Conservation (phyloP, 2,113 vertebrate genomes). For the Menura novaehollandiae region DNA sequence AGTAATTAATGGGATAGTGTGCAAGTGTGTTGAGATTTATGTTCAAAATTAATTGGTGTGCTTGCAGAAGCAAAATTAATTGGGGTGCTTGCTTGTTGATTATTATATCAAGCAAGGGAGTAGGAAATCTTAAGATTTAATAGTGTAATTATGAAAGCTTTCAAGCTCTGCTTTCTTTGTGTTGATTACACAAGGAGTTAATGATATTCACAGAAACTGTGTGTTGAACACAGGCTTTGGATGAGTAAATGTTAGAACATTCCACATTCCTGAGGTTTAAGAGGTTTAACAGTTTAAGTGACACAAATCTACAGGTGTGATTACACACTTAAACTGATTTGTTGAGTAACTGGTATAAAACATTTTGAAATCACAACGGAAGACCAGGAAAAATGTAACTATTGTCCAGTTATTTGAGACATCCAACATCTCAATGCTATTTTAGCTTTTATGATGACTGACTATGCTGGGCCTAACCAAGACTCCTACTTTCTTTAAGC, state of each 20-base stretch:
- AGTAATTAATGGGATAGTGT: background rate
- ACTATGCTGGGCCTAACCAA: background rate
- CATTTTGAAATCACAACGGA: background rate
- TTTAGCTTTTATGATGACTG: background rate
- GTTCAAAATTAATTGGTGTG: conserved; percentile 44
- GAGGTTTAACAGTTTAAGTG: background rate
- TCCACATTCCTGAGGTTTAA: background rate
- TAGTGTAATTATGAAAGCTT: conserved; percentile 15
- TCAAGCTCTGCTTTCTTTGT: background rate
- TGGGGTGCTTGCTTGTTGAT: conserved; percentile 43
- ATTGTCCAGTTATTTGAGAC: background rate
- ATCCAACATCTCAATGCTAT: background rate
- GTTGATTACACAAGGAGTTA: background rate
- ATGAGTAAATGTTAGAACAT: background rate
- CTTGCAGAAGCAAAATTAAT: conserved; percentile 39
- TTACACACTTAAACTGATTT: background rate
- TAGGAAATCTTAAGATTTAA: conserved; percentile 44
- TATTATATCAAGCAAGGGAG: background rate
- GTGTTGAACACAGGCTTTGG: background rate
- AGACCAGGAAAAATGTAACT: background rate
- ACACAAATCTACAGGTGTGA: background rate
- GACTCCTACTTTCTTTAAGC: background rate
- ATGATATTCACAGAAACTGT: background rate
- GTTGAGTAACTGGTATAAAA: background rate
- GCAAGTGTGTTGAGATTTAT: conserved; percentile 34